Evolutionary conservation across 1,140 invertebrate species (phyloP).

Genomic region (Pemphigus obesinymphae): DNA sequence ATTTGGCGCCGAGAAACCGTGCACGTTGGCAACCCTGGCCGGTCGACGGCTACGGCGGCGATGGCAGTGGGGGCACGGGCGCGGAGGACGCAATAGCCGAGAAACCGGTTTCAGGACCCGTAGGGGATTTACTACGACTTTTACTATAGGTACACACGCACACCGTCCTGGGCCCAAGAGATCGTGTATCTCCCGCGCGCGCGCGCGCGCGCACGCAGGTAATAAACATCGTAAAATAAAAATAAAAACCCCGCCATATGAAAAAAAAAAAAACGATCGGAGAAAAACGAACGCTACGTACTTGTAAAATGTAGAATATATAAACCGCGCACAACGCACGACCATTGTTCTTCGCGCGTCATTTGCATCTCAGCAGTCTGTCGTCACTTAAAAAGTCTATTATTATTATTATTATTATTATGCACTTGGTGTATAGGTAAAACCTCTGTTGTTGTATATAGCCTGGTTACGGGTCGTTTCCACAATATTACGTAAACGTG

Average conservation of each 20-base stretch:
- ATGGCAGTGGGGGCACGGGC: background rate
- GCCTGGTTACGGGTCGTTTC: no score
- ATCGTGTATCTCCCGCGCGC: no score
- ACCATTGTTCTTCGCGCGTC: background rate
- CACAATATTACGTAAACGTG: no score
- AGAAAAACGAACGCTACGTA: background rate
- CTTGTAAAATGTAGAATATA: no score
- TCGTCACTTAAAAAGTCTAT: no score
- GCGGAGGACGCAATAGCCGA: background rate
- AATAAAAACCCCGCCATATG: background rate
- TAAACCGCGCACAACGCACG: background rate
- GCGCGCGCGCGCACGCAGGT: background rate
- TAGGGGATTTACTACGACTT: slow-evolving; percentile 40
- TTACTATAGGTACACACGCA: background rate
- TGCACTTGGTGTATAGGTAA: no score
- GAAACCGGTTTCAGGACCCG: slow-evolving; percentile 38
- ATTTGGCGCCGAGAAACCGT: slow-evolving; percentile 31
- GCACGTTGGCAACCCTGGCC: slow-evolving; percentile 27
- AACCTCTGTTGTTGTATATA: no score
- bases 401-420: no score
- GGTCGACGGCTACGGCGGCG: background rate
- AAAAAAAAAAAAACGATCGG: background rate
- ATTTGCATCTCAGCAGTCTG: background rate
- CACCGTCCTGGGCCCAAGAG: no score
- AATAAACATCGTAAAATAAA: slow-evolving; percentile 10